A percentile compares a stretch with the other conserved stretches of the same genome.
Evolutionary conservation across 2,888 invertebrate genomes (phyloP).

Genomic region (Glyphotaelius pellucidus): DNA sequence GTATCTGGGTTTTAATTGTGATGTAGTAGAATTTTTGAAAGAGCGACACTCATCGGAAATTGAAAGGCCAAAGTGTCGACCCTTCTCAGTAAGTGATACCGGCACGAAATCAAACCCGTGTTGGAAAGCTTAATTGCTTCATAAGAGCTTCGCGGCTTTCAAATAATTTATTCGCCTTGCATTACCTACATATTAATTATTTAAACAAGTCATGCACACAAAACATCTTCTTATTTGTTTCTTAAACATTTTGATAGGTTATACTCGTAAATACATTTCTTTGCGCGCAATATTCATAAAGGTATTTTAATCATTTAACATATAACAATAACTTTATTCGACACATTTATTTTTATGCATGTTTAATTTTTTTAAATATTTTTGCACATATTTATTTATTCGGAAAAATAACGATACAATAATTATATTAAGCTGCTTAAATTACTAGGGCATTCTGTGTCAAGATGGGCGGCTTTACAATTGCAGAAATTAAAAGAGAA

Average conservation of each 20-base stretch:
- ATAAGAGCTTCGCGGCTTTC: conserved; percentile 6
- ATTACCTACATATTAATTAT: conserved; percentile 4
- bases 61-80: not conserved
- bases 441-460: too few relatives aligned
- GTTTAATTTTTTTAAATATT: too few relatives aligned
- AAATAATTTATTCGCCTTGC: conserved; percentile 22
- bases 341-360: too few relatives aligned
- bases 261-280: too few relatives aligned
- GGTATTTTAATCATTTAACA: too few relatives aligned
- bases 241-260: not conserved
- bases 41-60: not conserved
- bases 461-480: too few relatives aligned
- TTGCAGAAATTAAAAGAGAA: too few relatives aligned
- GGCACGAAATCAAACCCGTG: conserved; percentile 23
- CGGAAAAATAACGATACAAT: too few relatives aligned
- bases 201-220: not conserved
- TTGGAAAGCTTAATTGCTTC: conserved; percentile 37
- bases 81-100: conserved; percentile 13
- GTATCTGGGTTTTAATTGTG: not conserved
- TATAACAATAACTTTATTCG: too few relatives aligned
- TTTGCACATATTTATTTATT: too few relatives aligned
- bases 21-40: not conserved
- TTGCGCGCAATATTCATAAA: too few relatives aligned
- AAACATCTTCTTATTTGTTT: not conserved
- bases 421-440: too few relatives aligned